Evolutionary conservation across 2,888 invertebrate genomes (phyloP).

Genomic region (Drosophila putrida): DNA sequence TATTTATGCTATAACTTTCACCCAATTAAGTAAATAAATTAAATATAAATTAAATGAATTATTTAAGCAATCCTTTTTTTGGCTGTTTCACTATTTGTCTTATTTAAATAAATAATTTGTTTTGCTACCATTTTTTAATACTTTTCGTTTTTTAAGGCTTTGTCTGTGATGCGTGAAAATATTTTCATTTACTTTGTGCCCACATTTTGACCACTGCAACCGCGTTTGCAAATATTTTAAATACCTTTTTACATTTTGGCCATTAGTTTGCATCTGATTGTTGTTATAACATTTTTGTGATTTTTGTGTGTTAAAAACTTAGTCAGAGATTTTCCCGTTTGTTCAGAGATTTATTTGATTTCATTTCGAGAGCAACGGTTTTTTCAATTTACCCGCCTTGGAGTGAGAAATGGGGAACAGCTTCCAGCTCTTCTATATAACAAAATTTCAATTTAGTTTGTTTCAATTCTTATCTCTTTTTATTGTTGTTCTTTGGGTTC

Average conservation of each 20-base stretch:
- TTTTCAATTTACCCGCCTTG: conserved; percentile 46
- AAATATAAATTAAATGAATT: conserved; percentile 2
- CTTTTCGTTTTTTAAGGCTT: conserved; percentile 18
- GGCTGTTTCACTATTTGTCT: conserved; percentile 1
- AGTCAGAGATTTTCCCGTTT: conserved; percentile 44
- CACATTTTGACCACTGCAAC: conserved; percentile 69
- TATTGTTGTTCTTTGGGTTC: conserved; percentile 28
- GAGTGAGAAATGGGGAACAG: neutral
- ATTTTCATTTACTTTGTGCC: conserved; percentile 72
- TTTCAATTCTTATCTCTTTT: conserved; percentile 19
- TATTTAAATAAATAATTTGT: conserved; percentile 38
- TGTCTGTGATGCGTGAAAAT: conserved; percentile 44
- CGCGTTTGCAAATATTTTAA: conserved; percentile 78
- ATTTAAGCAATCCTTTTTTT: neutral
- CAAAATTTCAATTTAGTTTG: conserved; percentile 65
- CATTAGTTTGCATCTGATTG: conserved; percentile 70
- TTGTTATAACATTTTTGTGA: conserved; percentile 25
- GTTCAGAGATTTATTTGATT: conserved; percentile 60
- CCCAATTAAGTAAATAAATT: neutral
- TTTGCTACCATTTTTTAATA: conserved; percentile 12
- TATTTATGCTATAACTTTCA: neutral
- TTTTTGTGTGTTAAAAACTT: conserved; percentile 35
- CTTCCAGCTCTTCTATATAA: conserved; percentile 16
- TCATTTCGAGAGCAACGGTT: conserved; percentile 35
- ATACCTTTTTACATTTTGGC: conserved; percentile 75